phyloP scores from a whole-genome alignment of 2,113 vertebrate genomes.

The Spheniscus mendiculus region DNA sequence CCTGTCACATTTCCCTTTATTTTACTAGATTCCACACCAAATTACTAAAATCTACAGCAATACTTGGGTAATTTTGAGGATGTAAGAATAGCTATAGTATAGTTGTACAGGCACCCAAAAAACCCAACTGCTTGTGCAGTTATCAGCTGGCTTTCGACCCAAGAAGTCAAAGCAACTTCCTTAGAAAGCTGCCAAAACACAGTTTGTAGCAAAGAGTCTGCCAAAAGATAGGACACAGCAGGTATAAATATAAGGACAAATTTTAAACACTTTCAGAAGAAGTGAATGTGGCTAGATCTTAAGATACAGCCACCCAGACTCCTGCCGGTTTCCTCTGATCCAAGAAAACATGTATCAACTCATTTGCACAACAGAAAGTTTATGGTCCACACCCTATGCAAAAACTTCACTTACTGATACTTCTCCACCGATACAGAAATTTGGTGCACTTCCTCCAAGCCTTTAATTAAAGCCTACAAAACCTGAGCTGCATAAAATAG shows the following conservation, averaged over 20 bases:
- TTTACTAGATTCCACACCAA: neutral
- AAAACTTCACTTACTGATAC: neutral
- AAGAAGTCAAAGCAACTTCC: neutral
- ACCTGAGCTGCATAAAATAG: neutral
- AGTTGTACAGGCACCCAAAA: neutral
- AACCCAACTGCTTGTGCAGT: neutral
- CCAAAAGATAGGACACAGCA: neutral
- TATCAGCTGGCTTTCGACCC: neutral
- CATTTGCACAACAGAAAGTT: neutral
- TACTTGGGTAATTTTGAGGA: neutral
- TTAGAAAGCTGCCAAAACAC: neutral
- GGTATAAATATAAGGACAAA: neutral
- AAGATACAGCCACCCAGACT: neutral
- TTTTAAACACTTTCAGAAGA: neutral
- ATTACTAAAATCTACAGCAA: neutral
- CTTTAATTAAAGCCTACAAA: neutral
- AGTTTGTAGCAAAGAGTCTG: neutral
- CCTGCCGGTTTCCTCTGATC: neutral
- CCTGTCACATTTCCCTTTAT: neutral
- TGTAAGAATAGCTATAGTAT: neutral
- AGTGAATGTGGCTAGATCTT: neutral
- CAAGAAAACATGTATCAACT: neutral
- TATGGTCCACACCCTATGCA: neutral
- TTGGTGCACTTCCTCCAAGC: neutral
- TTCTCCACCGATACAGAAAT: neutral